A percentile compares a stretch with the other conserved stretches of the same genome.
Evolutionary conservation across 2,113 vertebrate genomes (phyloP).

Genomic region (Uria lomvia): DNA sequence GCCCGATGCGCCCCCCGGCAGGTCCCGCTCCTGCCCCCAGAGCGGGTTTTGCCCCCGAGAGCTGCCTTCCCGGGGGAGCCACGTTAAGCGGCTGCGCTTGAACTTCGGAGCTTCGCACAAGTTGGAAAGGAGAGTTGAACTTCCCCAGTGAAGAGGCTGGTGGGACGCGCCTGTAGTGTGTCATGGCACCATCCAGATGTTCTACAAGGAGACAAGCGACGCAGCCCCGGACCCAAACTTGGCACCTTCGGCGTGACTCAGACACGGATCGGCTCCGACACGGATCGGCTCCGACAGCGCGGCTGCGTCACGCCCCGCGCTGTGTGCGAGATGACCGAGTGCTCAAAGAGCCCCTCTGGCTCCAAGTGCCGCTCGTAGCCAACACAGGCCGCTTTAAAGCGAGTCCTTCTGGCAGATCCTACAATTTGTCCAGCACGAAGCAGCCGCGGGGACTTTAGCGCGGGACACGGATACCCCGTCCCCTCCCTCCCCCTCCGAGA

Average conservation of each 20-base stretch:
- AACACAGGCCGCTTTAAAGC: neutral
- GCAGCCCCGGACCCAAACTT: neutral
- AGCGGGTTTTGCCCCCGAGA: fast-evolving
- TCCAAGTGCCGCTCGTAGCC: fast-evolving
- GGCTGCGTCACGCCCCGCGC: fast-evolving
- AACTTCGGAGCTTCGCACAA: neutral
- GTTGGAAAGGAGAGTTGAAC: neutral
- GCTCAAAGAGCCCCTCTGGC: neutral
- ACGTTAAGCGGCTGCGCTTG: fast-evolving
- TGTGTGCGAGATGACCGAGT: fast-evolving
- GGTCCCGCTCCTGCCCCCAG: neutral
- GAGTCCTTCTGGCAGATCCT: neutral
- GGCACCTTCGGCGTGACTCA: neutral
- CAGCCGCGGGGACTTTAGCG: neutral
- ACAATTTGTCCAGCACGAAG: neutral
- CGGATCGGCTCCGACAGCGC: fast-evolving
- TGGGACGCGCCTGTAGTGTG: neutral
- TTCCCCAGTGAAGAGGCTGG: fast-evolving
- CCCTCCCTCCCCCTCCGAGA: neutral
- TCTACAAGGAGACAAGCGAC: fast-evolving
- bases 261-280: fast-evolving
- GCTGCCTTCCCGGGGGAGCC: neutral
- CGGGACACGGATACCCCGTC: neutral
- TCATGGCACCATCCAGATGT: neutral
- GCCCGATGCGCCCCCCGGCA: fast-evolving